Base-by-base conservation (phyloP, 2,113 vertebrate species). In the Takifugu flavidus region DNA sequence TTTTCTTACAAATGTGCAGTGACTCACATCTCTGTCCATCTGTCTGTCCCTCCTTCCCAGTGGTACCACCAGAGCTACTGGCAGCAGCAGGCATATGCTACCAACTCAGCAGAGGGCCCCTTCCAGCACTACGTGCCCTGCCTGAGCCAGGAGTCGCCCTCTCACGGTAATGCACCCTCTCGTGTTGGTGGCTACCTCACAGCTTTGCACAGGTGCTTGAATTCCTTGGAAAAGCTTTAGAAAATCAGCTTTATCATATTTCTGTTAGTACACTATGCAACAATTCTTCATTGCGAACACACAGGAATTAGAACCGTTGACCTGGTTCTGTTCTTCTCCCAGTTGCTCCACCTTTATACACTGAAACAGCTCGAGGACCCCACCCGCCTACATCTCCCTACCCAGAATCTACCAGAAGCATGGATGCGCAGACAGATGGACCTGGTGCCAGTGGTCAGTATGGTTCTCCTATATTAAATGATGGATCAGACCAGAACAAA, bases 61-160 rank as follows among this genome's bases (percentile, higher is more conserved):
- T 96, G 91, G 71, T 96, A 89, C 70, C 93, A 96, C 42, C 95
- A 98, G 87, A 95, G 72, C 86, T 95, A 78, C 46, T 98, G 94
- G 72, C 92, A 92, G 55, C 67, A 92, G 74, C 93, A 93, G 52
- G 52, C 25, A 8, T 91, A 89, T 49, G 70, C 90, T 3, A 56
- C 87, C 14, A 52, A 90, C 10, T 72, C 87, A 0, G 72, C 90
- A 0, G 83, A 90, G 12, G 26, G 82, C n/a, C 84, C 87, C 67
- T 95, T 91, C 74, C 93, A 94, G 59, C 58, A 89, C 0, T 96
- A 90, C 65, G 4, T 77, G 14, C 10, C 72, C 5, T 79, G 93
- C 62, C 64, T 75, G 63, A 70, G 43, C 65, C 80, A 78, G 67
- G 80, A 87, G 2, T 12, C 67, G 5, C 26, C 71, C 13, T 47